phyloP scores from a whole-genome alignment of 37 sponge, comb jelly and placozoan genomes.

The Sycon ciliatum region DNA sequence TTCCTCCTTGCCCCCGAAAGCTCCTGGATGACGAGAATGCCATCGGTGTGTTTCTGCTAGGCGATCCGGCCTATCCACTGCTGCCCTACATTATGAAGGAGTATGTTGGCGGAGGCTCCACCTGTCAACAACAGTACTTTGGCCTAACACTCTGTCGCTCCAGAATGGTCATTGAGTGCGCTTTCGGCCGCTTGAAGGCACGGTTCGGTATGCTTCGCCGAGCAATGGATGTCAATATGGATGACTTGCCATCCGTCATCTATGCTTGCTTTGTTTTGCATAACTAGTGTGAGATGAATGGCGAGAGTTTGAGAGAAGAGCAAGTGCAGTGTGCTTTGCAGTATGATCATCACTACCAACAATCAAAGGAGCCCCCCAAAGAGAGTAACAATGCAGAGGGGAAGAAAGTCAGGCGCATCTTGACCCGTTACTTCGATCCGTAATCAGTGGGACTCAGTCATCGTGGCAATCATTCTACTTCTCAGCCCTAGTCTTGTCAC shows the following conservation, averaged over 20 bases:
- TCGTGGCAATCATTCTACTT: too few relatives aligned
- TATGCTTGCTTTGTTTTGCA: too few relatives aligned
- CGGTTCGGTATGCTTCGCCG: conserved; percentile 2
- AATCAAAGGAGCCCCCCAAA: background rate
- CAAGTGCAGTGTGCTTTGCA: background rate
- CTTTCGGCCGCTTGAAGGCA: conserved; percentile 15
- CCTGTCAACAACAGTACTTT: conserved; percentile 18
- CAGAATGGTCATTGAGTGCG: conserved; percentile 15
- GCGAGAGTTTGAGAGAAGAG: conserved; percentile 16
- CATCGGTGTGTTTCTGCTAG: conserved; percentile 13
- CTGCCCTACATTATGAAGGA: conserved; percentile 31
- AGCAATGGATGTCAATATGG: background rate
- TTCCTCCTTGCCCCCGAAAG: conserved; percentile 3
- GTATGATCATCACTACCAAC: conserved; percentile 14
- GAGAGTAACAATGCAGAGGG: conserved; percentile 26
- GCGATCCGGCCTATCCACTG: conserved; percentile 26
- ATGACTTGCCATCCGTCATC: conserved; percentile 14
- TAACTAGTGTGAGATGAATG: conserved; percentile 31
- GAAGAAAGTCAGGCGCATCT: conserved; percentile 16
- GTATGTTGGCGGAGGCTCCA: conserved; percentile 16
- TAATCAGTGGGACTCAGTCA: too few relatives aligned
- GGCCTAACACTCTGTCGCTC: background rate
- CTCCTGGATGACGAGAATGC: conserved; percentile 25
- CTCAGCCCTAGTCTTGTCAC: too few relatives aligned
- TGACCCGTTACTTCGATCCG: conserved; percentile 13